Conservation (phyloP, 2,797 vertebrate species). For the Sebastes hubbsi region DNA sequence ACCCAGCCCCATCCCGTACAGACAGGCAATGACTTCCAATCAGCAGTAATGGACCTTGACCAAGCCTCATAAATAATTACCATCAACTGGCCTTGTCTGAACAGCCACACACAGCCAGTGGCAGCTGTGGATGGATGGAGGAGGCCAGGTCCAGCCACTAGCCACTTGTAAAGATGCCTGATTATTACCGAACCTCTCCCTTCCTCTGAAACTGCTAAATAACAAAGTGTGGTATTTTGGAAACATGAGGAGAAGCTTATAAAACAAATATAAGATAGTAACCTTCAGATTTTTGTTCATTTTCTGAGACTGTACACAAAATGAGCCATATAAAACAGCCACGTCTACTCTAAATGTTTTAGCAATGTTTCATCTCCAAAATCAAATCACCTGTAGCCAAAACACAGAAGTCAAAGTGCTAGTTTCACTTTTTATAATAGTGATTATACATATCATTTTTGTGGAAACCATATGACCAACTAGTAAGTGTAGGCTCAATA, state of each 20-base stretch:
- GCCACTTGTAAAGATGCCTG: conserved; percentile 28
- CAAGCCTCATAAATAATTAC: conserved; percentile 84
- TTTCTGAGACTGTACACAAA: not conserved
- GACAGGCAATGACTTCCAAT: conserved; percentile 78
- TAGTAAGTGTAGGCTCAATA: not conserved
- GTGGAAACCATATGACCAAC: not conserved
- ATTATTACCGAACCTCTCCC: conserved; percentile 1
- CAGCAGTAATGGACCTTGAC: conserved; percentile 81
- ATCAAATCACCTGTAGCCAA: not conserved
- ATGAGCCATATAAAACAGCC: not conserved
- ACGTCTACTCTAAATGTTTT: not conserved
- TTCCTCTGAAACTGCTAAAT: not conserved
- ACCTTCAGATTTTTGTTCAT: not conserved
- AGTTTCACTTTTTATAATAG: not conserved
- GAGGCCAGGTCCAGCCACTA: conserved; percentile 27
- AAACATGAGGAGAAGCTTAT: conserved; percentile 1
- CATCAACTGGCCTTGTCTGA: conserved; percentile 76
- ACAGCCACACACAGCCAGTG: conserved; percentile 54
- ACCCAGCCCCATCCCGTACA: conserved; percentile 40
- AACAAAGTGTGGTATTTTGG: not conserved
- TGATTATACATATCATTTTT: not conserved
- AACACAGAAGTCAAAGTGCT: not conserved
- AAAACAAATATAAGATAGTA: not conserved
- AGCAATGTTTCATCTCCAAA: not conserved
- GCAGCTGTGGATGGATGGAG: conserved; percentile 43